Base-by-base conservation (phyloP, 1,140 invertebrate species). In the Agraylea sexmaculata region DNA sequence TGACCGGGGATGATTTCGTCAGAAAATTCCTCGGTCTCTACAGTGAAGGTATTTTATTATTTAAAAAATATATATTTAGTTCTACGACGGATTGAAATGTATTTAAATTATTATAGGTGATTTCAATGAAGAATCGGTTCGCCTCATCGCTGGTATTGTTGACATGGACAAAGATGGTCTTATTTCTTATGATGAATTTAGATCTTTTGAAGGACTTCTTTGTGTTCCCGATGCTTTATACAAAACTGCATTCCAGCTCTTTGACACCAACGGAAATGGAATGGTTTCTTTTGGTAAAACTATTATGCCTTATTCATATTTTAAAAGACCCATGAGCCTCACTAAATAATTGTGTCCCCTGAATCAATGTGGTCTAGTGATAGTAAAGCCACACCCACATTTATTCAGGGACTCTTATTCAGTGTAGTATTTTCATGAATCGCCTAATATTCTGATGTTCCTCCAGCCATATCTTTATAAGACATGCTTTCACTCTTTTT, bases 91-190 rank as follows among this genome's bases (percentile, higher is more conserved):
- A 38, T 28, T 8, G 11, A 30, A 16, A 11, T 27, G 4, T 6
- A 28, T 17, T 3, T 28, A 43, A 18, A 15, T 32, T 29, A 36
- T 60, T 56, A 3, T 53, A 59, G 64, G 76, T 45, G 80, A 91
- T 61, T 87, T 74, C 59, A 90, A 95, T 69, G 71, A 80, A 50
- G 83, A 91, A 55, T 94, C 91, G 10, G 80, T 97, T 20, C 70
- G 80, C 50, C 71, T 98, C 46, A 75, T 99, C 49, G 93, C 87
- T 22, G 87, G 86, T 51, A 91, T 96, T 52, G 86, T 94, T 22
- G 94, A 99, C 62, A 95, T 93, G 40, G 89, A 85, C 56, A 96
- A 98, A 71, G 92, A 98, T 82, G 91, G 91, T 15, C 80, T 89
- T 53, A 97, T 99, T 56, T 95, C 91, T 15, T 97, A 95, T 68